These are phyloP conservation scores for Incurvaria masculella DNA, from an alignment of 2,888 invertebrate species.

Conservation along the genomic window DNA sequence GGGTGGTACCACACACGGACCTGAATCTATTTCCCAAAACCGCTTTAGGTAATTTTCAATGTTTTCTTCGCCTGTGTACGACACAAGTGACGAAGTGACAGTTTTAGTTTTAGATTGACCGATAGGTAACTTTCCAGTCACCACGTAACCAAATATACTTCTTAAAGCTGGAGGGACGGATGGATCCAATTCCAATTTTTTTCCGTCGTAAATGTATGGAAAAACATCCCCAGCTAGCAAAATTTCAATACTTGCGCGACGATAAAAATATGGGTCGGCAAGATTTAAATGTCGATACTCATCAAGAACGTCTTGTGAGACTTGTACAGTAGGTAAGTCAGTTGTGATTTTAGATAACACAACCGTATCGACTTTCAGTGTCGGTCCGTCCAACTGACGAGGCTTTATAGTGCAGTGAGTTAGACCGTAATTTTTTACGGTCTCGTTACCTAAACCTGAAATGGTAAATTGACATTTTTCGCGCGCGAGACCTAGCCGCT, in stretches of 20 bases:
- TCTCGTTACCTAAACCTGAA: conserved; percentile 1
- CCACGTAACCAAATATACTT: conserved; percentile 9
- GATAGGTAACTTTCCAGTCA: conserved; percentile 5
- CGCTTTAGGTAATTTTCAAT: conserved; percentile 3
- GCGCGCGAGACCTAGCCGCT: conserved; percentile 5
- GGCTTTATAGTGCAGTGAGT: conserved; percentile 5
- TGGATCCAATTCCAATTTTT: neutral
- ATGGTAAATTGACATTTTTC: conserved; percentile 5
- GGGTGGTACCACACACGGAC: neutral
- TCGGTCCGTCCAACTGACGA: neutral
- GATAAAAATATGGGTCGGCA: conserved; percentile 1
- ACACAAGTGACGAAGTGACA: conserved; percentile 1
- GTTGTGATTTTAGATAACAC: conserved; percentile 2
- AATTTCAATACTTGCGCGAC: neutral
- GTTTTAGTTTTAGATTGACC: neutral
- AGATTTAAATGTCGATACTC: conserved; percentile 1
- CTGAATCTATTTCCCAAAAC: conserved; percentile 9
- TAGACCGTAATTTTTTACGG: conserved; percentile 5
- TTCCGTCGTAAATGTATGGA: conserved; percentile 1
- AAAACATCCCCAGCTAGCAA: neutral
- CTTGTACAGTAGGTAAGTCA: neutral
- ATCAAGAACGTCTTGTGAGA: neutral
- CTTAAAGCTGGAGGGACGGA: conserved; percentile 7
- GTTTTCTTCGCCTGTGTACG: conserved; percentile 2
- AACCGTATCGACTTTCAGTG: neutral